Conservation (phyloP, 2,797 vertebrate species). For the Aldrovandia affinis region DNA sequence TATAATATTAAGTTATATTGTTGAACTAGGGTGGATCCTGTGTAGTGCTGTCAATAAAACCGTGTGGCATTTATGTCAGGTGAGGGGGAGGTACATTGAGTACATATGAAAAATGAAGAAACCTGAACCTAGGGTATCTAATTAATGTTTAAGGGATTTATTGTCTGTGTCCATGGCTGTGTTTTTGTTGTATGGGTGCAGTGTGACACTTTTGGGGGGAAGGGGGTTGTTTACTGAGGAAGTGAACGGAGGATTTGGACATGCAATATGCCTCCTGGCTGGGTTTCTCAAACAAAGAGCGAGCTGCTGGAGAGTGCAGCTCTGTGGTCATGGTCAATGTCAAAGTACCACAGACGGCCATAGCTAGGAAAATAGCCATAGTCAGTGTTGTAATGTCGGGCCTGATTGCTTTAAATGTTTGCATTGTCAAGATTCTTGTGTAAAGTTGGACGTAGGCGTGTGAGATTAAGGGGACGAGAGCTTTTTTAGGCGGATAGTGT, state of each 20-base stretch:
- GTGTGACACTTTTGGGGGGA: neutral
- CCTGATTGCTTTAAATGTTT: neutral
- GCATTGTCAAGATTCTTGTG: neutral
- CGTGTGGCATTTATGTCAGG: neutral
- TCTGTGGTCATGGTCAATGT: neutral
- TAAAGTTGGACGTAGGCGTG: neutral
- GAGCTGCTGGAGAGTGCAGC: neutral
- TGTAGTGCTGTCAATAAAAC: neutral
- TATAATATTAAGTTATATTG: neutral
- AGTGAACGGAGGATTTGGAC: neutral
- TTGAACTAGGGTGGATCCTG: neutral
- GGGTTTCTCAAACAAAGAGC: neutral
- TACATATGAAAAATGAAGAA: neutral
- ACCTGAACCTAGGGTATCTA: neutral
- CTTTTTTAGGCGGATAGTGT: neutral
- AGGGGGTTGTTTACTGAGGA: neutral
- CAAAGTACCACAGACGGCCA: neutral
- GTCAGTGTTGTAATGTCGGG: neutral
- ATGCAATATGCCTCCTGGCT: conserved; percentile 1
- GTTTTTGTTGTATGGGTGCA: neutral
- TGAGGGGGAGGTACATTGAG: neutral
- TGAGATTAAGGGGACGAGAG: neutral
- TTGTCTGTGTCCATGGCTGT: neutral
- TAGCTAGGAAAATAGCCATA: conserved; percentile 24
- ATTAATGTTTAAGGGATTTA: neutral